Evolutionary conservation across 2,888 invertebrate genomes (phyloP).

Genomic region (Cephus nigrinus): DNA sequence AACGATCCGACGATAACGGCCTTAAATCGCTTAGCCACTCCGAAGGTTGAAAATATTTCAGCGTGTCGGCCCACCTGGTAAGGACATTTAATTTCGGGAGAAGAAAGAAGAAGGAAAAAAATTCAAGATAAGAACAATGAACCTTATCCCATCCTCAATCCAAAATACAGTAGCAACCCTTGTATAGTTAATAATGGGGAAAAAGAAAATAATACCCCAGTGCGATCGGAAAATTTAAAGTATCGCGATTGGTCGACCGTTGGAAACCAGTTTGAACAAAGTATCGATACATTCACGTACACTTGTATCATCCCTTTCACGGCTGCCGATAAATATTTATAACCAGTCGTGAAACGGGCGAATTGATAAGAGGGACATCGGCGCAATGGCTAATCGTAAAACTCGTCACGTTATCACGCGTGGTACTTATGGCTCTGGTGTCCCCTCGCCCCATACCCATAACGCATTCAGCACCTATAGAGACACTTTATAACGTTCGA

Average conservation of each 20-base stretch:
- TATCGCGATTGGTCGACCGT: background rate
- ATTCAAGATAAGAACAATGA: no score
- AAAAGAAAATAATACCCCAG: no score
- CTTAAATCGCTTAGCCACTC: conserved; percentile 9
- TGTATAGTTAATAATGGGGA: no score
- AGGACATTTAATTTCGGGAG: background rate
- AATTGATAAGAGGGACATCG: conserved; percentile 15
- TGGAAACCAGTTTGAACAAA: conserved; percentile 3
- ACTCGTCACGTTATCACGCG: conserved; percentile 11
- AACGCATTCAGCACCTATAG: no score
- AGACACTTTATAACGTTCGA: conserved; percentile 2
- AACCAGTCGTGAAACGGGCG: conserved; percentile 19
- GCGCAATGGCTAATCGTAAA: conserved; percentile 15
- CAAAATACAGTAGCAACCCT: no score
- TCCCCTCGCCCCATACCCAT: no score
- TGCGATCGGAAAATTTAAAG: no score
- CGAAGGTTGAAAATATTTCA: conserved; percentile 14
- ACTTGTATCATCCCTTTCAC: conserved; percentile 5
- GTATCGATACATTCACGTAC: background rate
- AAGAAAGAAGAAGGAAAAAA: no score
- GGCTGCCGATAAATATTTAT: conserved; percentile 18
- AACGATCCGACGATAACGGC: conserved; percentile 19
- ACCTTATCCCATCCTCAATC: no score
- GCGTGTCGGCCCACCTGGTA: conserved; percentile 4
- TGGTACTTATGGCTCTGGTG: background rate